Evolutionary conservation across 2,888 invertebrate species (phyloP), one percentile per base, ranked within the genome.

Genomic region (Blastobasis lacticolella): DNA sequence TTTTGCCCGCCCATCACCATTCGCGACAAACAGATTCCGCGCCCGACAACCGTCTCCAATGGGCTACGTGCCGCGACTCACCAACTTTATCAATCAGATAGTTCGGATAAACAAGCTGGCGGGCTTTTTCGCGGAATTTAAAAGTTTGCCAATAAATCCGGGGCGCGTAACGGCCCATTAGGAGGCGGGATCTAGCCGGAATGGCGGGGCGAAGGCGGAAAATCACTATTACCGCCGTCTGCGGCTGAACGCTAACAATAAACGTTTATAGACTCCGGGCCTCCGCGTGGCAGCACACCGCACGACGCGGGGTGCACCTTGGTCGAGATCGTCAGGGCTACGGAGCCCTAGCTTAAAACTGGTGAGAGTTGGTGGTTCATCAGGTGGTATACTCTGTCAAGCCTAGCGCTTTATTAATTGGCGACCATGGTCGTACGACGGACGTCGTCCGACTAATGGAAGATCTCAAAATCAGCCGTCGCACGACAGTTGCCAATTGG

Each of bases 151-250:
- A 23, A 40, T 48, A 48, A 48, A 41, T 36, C 36, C 41, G 40
- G n/a, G 43, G 43, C 43, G 43, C 48, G 43, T 49, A 49, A 9
- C 6, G 48, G 43, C 42, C 48, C 43, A 49, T 49, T 49, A 49
- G 37, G 43, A 46, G 45, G 40, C 41, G 37, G 49, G 44, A 49
- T 23, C 23, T 23, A 23, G 23, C 23, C 23, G 23, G 23, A 23
- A 23, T 23, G 23, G 23, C 23, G 23, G 23, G 23, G 23, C 45
- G 41, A 45, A 46, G 50, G 38, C 50, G 45, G 53, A 41, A 53
- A 53, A 53, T 53, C 48, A 50, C 50, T 48, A 53, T 53, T 53
- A 50, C 53, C 46, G n/a, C 48, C 48, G 53, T 47, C 53, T 50
- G 53, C 50, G 50, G 49, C 45, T 43, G 44, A 44, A 10, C 46